Conservation (phyloP, 23 tunicate species). For the Trididemnum miniatum region DNA sequence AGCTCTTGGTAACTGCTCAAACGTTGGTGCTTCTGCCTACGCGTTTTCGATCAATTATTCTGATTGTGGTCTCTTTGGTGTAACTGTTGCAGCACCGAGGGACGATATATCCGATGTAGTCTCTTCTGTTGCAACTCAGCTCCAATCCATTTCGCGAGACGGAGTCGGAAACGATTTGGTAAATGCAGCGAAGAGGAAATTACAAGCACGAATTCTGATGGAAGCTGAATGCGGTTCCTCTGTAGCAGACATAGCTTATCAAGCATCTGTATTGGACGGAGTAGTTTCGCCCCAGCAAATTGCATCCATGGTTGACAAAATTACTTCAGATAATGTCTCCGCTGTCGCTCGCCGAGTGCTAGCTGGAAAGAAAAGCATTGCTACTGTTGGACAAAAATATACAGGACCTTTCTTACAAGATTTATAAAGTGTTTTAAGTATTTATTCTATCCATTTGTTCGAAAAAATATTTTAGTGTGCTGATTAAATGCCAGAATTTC, state of each 20-base stretch:
- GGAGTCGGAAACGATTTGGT: slow-evolving; percentile 28
- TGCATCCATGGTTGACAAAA: slow-evolving; percentile 34
- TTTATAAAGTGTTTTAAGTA: too few species aligned
- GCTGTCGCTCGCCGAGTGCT: slow-evolving; percentile 65
- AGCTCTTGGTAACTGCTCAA: slow-evolving; percentile 41
- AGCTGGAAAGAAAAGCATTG: slow-evolving; percentile 65
- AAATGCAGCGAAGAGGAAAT: slow-evolving; percentile 41
- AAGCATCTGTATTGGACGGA: slow-evolving; percentile 48
- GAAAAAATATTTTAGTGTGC: too few species aligned
- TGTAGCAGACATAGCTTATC: slow-evolving; percentile 55
- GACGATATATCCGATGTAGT: slow-evolving; percentile 27
- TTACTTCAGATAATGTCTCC: slow-evolving; percentile 37
- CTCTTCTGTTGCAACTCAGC: slow-evolving; percentile 39
- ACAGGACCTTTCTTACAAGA: slow-evolving; percentile 49
- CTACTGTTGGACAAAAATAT: slow-evolving; percentile 50
- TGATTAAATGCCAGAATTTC: too few species aligned
- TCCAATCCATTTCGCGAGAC: background rate
- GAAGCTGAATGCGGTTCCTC: slow-evolving; percentile 25
- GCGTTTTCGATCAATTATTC: slow-evolving; percentile 77
- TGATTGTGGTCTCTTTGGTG: slow-evolving; percentile 74
- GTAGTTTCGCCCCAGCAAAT: slow-evolving; percentile 15
- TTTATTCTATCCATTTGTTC: too few species aligned
- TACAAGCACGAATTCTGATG: slow-evolving; percentile 41
- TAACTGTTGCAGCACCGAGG: slow-evolving; percentile 41
- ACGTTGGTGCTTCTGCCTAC: slow-evolving; percentile 34